Evolutionary conservation across 2,888 invertebrate species (phyloP).

Genomic region (Lycocerus yunnanus): DNA sequence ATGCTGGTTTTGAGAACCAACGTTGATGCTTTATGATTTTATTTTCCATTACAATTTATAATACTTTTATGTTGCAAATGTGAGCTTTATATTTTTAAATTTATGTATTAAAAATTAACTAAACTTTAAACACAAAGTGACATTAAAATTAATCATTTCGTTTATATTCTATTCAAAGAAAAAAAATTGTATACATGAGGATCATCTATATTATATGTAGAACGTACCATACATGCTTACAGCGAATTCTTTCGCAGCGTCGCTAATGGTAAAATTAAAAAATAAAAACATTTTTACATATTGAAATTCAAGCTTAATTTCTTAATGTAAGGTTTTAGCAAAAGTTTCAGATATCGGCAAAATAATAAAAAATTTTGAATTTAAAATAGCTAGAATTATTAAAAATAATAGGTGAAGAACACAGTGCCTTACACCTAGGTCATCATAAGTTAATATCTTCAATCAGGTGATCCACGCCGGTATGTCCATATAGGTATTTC

Average conservation of each 20-base stretch:
- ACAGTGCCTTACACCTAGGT: too few species aligned
- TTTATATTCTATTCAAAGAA: not conserved
- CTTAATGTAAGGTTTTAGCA: too few species aligned
- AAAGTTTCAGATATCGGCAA: too few species aligned
- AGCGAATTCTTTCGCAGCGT: not conserved
- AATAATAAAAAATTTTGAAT: too few species aligned
- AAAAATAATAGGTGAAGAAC: too few species aligned
- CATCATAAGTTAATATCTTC: too few species aligned
- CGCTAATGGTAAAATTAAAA: not conserved
- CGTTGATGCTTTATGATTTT: not conserved
- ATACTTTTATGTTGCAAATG: not conserved
- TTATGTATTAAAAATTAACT: not conserved
- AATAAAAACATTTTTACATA: too few species aligned
- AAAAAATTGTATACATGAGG: not conserved
- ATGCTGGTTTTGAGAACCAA: not conserved
- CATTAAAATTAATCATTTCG: not conserved
- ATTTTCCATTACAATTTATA: not conserved
- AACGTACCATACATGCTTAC: not conserved
- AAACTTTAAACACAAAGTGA: not conserved
- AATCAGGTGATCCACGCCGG: too few species aligned
- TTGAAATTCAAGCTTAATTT: too few species aligned
- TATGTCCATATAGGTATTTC: too few species aligned
- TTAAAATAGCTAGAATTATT: too few species aligned
- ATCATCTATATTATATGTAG: not conserved
- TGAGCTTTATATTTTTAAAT: not conserved